These are phyloP conservation scores for Uropsilus gracilis DNA, from an alignment of 2,113 vertebrate species.

Conservation along the genomic window DNA sequence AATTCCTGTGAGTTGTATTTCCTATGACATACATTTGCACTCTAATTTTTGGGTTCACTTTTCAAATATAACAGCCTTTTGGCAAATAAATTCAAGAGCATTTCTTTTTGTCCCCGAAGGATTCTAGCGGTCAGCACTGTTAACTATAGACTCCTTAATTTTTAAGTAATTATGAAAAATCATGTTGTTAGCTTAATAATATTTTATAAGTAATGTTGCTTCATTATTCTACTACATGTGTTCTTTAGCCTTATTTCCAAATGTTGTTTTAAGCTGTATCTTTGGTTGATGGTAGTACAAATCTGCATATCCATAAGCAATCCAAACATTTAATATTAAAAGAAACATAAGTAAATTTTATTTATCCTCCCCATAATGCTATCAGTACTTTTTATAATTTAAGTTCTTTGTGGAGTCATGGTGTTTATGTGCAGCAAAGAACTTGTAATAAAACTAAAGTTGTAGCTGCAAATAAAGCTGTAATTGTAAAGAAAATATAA, in stretches of 20 bases:
- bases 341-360: constrained; percentile 40
- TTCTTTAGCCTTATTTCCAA: constrained; percentile 27
- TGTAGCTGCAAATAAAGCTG: no score
- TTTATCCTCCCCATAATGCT: constrained; percentile 53
- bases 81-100: constrained; percentile 2
- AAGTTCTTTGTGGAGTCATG: constrained; percentile 53
- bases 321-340: neutral
- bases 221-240: neutral
- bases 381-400: constrained; percentile 42
- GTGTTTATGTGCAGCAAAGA: neutral
- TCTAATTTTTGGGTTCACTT: neutral
- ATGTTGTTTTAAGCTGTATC: neutral
- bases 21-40: neutral
- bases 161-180: constrained; percentile 25
- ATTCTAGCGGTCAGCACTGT: neutral
- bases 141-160: neutral
- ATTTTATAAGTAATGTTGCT: neutral
- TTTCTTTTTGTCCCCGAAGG: neutral
- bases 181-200: neutral
- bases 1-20: neutral
- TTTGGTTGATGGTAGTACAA: neutral
- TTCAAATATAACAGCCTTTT: neutral
- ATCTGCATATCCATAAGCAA: constrained; percentile 30
- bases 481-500: no score
- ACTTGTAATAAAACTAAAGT: neutral